Percentiles rank a stretch among this genome's conserved stretches.
These are phyloP conservation scores for Darevskia nairensis DNA, from an alignment of 2,797 vertebrate genomes.

Conservation along the genomic window DNA sequence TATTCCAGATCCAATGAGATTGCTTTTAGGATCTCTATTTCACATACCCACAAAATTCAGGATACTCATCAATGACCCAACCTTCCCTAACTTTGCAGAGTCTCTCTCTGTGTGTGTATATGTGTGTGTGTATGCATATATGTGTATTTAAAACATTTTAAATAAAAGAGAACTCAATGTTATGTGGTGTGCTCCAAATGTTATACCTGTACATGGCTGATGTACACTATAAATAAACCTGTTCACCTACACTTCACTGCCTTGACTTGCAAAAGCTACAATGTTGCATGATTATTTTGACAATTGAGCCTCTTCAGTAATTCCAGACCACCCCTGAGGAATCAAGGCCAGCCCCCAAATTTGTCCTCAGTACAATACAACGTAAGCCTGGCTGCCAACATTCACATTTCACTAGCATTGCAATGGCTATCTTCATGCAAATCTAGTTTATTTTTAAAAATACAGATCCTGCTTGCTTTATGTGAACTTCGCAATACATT, in stretches of 20 bases:
- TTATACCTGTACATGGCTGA: neutral
- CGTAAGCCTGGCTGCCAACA: no score
- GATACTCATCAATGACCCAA: neutral
- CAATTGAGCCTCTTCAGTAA: neutral
- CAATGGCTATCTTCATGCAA: neutral
- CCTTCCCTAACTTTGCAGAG: neutral
- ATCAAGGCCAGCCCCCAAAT: neutral
- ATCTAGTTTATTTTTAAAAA: neutral
- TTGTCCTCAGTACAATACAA: neutral
- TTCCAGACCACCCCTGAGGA: neutral
- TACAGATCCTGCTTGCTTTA: neutral
- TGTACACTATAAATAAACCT: neutral
- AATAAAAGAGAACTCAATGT: neutral
- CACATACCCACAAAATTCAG: neutral
- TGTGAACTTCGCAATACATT: neutral
- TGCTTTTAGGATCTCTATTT: neutral
- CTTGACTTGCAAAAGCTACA: neutral
- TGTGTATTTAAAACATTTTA: no score
- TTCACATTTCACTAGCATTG: neutral
- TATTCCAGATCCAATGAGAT: neutral
- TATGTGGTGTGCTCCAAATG: neutral
- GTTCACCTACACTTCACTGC: neutral
- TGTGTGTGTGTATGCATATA: neutral
- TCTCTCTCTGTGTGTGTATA: neutral
- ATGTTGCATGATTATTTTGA: neutral